Evolutionary conservation across 1,140 invertebrate species (phyloP), one percentile per base, ranked within the genome.

Genomic region (Nasonia vitripennis): DNA sequence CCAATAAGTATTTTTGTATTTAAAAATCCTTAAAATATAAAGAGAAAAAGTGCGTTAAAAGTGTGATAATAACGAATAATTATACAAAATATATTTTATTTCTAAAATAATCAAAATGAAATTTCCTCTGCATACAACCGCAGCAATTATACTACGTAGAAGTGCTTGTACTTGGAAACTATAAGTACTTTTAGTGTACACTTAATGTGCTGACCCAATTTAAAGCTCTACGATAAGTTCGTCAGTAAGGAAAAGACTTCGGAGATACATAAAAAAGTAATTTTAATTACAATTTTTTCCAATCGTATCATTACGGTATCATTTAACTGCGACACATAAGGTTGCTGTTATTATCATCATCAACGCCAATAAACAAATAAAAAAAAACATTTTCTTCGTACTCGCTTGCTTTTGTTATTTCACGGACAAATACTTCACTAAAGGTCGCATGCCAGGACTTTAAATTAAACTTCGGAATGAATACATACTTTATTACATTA

Each of bases 121-220:
- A 45, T 45, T 45, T 45, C 41, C 0, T 62, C n/a, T 70, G 67
- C 14, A 27, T 71, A 70, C 10, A 70, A 9, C 55, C 41, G 37
- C 78, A 20, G 12, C 70, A 80, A 77, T 81, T 81, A 81, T 51
- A 81, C 37, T 75, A 85, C 75, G 71, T 75, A 80, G 78, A 85
- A 45, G 45, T 80, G 31, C 78, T 51, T 31, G 51, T 81, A 75
- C 71, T 85, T 85, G 45, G 78, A 77, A 77, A 81, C 71, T 85
- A 12, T 81, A 77, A 81, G 71, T 85, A 85, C 78, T 74, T 80
- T 84, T 84, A 84, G 74, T 78, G 34, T 84, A 80, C 20, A 74
- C n/a, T 85, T 81, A 75, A 79, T 67, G 34, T 41, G 27, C 37
- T 85, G 83, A 80, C 83, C 78, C n/a, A 85, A 85, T 85, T 85